These are phyloP conservation scores for Mythimna lalbum DNA, from an alignment of 2,888 invertebrate genomes.

Conservation along the genomic window DNA sequence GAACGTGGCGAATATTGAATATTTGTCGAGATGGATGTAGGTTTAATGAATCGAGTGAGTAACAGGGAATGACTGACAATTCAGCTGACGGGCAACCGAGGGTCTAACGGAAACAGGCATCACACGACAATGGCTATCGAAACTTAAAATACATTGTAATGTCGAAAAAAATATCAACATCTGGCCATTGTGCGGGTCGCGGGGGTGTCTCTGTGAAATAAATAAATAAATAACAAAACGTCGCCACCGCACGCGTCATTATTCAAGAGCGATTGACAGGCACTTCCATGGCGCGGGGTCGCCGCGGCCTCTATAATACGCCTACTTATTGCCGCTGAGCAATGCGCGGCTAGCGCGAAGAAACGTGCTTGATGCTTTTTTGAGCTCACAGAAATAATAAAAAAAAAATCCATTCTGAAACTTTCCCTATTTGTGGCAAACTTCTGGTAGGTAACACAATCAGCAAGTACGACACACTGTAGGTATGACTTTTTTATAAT, in stretches of 20 bases:
- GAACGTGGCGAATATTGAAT: conserved; percentile 1
- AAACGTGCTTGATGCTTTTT: conserved; percentile 49
- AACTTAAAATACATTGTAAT: conserved; percentile 88
- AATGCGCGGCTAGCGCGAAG: conserved; percentile 47
- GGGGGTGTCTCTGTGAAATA: conserved; percentile 84
- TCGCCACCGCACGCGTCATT: conserved; percentile 89
- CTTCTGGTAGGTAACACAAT: background rate
- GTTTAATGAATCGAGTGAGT: conserved; percentile 56
- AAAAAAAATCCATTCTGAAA: background rate
- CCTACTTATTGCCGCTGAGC: conserved; percentile 86
- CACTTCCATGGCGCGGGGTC: conserved; percentile 82
- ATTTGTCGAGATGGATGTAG: conserved; percentile 8
- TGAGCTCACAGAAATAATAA: background rate
- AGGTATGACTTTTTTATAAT: background rate
- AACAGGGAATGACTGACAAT: conserved; percentile 61
- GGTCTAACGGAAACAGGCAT: conserved; percentile 82
- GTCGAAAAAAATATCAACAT: conserved; percentile 88
- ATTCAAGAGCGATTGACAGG: conserved; percentile 89
- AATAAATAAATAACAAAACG: conserved; percentile 88
- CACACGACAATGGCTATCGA: conserved; percentile 79
- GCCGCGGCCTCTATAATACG: conserved; percentile 86
- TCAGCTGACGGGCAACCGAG: conserved; percentile 62
- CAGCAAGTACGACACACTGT: too few relatives aligned
- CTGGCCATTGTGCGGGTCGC: conserved; percentile 87
- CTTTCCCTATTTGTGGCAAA: too few relatives aligned